These are phyloP conservation scores for Lepidochitona cinerea DNA, from an alignment of 2,888 invertebrate species.

Conservation along the genomic window DNA sequence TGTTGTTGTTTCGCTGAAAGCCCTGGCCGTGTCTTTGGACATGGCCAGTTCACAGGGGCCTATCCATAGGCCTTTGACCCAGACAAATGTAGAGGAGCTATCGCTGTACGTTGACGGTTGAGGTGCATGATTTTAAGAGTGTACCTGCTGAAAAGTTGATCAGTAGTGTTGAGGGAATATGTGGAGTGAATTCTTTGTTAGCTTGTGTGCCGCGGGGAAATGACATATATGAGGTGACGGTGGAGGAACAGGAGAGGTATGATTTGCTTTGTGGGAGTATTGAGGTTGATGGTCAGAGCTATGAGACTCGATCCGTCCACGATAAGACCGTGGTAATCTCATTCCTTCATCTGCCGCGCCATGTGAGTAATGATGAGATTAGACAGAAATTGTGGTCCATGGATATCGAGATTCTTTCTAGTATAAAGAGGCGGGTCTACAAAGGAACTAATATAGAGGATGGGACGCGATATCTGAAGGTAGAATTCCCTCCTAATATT, in stretches of 20 bases:
- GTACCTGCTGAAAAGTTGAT: not conserved
- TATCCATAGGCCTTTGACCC: no score
- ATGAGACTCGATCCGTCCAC: not conserved
- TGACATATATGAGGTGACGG: not conserved
- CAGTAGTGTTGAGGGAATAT: not conserved
- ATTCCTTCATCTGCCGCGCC: not conserved
- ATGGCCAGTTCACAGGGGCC: no score
- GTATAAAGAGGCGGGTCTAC: not conserved
- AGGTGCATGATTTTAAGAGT: no score
- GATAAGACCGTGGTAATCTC: not conserved
- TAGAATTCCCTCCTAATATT: not conserved
- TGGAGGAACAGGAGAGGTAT: not conserved
- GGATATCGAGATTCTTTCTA: not conserved
- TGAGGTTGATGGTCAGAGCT: not conserved
- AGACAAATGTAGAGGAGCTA: no score
- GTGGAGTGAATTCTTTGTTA: not conserved
- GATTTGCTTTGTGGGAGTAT: not conserved
- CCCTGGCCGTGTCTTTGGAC: no score
- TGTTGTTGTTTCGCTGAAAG: no score
- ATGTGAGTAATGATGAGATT: not conserved
- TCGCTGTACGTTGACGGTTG: no score
- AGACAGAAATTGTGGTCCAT: not conserved
- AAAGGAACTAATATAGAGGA: not conserved
- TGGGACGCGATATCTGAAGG: not conserved
- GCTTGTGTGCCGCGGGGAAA: conserved; percentile 1